phyloP scores from a whole-genome alignment of 2,797 vertebrate genomes.

The Poeciliopsis infans region DNA sequence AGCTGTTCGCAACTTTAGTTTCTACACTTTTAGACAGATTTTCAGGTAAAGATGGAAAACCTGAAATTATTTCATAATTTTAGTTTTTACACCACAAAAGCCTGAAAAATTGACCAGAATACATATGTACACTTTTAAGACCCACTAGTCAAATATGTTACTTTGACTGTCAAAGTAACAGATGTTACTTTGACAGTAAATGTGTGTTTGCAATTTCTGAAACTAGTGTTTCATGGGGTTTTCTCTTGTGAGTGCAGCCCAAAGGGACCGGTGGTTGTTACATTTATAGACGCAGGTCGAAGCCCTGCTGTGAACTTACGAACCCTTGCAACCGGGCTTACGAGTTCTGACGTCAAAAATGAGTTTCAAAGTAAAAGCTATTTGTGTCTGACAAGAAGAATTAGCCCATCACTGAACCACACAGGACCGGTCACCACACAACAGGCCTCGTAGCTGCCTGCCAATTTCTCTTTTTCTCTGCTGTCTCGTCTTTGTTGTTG shows the following conservation, averaged over 20 bases:
- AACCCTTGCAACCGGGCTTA: constrained; percentile 18
- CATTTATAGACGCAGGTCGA: constrained; percentile 22
- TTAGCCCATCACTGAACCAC: constrained; percentile 29
- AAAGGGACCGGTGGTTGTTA: background rate
- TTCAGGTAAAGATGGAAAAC: background rate
- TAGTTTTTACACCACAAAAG: background rate
- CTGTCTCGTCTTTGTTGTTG: constrained; percentile 7
- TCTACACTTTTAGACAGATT: background rate
- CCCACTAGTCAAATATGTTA: background rate
- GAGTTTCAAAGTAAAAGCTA: constrained; percentile 25
- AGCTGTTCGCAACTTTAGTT: background rate
- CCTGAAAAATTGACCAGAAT: background rate
- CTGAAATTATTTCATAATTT: background rate
- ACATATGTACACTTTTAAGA: background rate
- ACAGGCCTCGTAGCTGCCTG: constrained; percentile 35
- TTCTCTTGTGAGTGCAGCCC: background rate
- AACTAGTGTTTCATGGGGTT: background rate
- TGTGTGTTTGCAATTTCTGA: background rate
- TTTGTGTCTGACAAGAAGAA: constrained; percentile 48
- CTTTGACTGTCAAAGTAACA: no score
- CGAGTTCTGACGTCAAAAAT: constrained; percentile 28
- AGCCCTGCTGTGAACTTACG: constrained; percentile 30
- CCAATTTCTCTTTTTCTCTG: background rate
- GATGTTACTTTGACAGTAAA: background rate
- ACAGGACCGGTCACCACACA: constrained; percentile 23